phyloP scores from a whole-genome alignment of 2,113 vertebrate genomes.

The Electrona antarctica region DNA sequence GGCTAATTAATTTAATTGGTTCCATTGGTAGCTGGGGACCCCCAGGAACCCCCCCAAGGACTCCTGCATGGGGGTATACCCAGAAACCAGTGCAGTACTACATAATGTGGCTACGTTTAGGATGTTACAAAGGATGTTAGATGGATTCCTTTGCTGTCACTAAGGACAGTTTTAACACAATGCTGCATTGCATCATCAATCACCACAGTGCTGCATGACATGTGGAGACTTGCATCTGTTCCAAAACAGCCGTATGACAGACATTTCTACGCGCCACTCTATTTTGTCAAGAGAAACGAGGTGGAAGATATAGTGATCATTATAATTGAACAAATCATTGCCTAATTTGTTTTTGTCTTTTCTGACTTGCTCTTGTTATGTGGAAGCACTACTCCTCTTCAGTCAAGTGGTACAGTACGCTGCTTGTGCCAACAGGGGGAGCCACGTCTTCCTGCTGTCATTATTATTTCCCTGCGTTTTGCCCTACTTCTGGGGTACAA shows the following conservation, averaged over 20 bases:
- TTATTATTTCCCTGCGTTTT: background rate
- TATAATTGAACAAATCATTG: constrained; percentile 42
- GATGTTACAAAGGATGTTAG: too few relatives aligned
- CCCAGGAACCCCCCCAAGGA: too few relatives aligned
- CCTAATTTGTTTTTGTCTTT: constrained; percentile 32
- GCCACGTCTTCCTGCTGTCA: constrained; percentile 4
- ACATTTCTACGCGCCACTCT: constrained; percentile 41
- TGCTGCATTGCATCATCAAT: background rate
- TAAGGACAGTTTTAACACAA: too few relatives aligned
- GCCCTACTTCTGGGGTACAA: constrained; percentile 15
- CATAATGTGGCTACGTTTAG: too few relatives aligned
- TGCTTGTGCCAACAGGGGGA: constrained; percentile 1
- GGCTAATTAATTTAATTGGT: too few relatives aligned
- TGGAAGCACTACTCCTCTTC: constrained; percentile 43
- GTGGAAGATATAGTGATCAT: constrained; percentile 56
- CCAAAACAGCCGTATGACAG: constrained; percentile 57
- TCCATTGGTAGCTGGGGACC: too few relatives aligned
- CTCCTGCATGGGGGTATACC: too few relatives aligned
- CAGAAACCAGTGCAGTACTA: too few relatives aligned
- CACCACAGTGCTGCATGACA: background rate
- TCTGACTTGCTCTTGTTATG: constrained; percentile 41
- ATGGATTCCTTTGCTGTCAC: too few relatives aligned
- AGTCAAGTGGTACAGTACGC: background rate
- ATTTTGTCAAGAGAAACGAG: constrained; percentile 53
- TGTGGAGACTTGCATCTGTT: constrained; percentile 12